Evolutionary conservation across 2,888 invertebrate species (phyloP), one percentile per base, ranked within the genome.

Genomic region (Phaedon cochleariae): DNA sequence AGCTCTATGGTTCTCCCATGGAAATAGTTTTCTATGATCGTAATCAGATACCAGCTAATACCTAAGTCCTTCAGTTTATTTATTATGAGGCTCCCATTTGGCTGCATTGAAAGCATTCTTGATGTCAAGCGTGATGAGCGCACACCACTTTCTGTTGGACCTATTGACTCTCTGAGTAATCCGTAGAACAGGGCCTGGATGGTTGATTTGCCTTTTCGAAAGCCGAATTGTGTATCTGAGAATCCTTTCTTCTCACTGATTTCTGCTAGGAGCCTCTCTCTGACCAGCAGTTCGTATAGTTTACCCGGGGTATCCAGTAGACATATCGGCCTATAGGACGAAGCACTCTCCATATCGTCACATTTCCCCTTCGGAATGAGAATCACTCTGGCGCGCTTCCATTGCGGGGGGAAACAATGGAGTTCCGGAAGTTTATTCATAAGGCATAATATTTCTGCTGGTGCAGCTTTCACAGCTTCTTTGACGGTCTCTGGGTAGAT

Each of bases 301-400:
- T 66, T 63, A 6, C 55, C 57, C 21, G 49, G 17, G 1, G 54
- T 54, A n/a, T 66, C 49, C 17, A 59, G 10, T 1, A 59, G 57
- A 34, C 53, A 66, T 46, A 66, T 55, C 5, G 66, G 66, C 46
- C 46, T 62, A 46, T 62, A 48, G 12, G 31, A 31, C 2, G 21
- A 52, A 34, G 46, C 21, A 31, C 10, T 10, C 20, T 49, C 10
- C 3, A 22, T 10, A 20, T 45, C 26, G 52, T 55, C 26, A n/a
- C 20, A n/a, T 15, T 34, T 54, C 1, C 20, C 34, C 54, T 66
- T 66, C 34, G 51, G 49, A 1, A 59, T 46, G n/a, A 62, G 34
- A 2, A 68, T 46, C 18, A 65, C 21, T 17, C 49, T 65, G 9
- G 69, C 61, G 2, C 12, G 26, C 51, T 71, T 71, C 69, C 67